These are phyloP conservation scores for Ispidina lecontei DNA, from an alignment of 2,797 vertebrate genomes.

Conservation along the genomic window DNA sequence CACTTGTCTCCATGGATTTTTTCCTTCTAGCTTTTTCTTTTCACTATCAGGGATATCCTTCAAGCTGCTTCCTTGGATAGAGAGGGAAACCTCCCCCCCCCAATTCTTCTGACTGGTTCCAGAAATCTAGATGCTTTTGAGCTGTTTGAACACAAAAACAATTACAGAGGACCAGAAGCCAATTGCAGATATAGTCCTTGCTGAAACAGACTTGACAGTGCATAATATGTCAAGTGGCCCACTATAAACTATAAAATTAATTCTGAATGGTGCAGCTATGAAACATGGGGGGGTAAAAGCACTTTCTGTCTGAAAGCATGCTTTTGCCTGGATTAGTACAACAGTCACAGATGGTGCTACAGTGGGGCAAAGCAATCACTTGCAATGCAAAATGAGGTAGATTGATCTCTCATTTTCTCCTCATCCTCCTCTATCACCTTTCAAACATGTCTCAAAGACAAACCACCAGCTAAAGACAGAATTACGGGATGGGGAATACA, in stretches of 20 bases:
- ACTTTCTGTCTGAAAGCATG: neutral
- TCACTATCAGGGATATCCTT: neutral
- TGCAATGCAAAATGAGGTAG: neutral
- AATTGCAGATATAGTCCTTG: neutral
- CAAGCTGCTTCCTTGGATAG: neutral
- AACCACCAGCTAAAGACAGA: neutral
- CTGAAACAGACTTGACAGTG: neutral
- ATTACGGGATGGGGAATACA: neutral
- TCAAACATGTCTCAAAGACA: neutral
- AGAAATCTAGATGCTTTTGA: neutral
- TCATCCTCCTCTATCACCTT: neutral
- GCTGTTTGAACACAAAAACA: neutral
- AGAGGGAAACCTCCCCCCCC: accelerated
- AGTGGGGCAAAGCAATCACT: neutral
- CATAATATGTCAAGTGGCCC: neutral
- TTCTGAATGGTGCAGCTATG: neutral
- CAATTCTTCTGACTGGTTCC: neutral
- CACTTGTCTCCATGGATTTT: neutral
- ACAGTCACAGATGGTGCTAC: neutral
- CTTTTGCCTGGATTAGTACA: neutral
- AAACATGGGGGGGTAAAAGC: neutral
- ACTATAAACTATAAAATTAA: neutral
- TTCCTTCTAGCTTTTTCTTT: neutral
- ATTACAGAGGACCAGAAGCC: neutral
- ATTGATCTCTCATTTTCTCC: neutral